phyloP scores from a whole-genome alignment of 2,113 vertebrate species.

The Tupaia tana region DNA sequence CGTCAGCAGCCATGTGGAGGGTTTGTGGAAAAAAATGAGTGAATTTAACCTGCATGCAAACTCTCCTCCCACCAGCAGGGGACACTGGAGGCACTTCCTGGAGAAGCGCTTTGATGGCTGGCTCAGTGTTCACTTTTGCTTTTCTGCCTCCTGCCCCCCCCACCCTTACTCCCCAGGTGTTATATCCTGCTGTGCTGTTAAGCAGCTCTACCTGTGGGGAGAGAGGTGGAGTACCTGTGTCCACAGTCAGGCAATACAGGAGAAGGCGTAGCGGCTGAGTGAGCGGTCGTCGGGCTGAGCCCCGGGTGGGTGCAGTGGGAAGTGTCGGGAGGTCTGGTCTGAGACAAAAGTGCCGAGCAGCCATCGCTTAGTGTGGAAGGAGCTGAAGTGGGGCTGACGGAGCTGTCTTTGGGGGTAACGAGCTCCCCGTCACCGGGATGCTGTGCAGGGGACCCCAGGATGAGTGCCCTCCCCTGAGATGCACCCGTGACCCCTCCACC shows the following conservation, averaged over 20 bases:
- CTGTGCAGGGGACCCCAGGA: background rate
- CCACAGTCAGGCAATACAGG: background rate
- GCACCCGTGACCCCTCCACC: background rate
- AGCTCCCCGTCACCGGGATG: background rate
- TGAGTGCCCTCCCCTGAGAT: background rate
- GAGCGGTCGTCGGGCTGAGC: background rate
- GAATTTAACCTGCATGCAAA: background rate
- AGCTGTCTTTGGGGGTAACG: background rate
- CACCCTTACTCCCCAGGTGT: background rate
- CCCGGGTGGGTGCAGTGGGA: background rate
- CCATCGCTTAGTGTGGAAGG: background rate
- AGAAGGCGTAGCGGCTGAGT: background rate
- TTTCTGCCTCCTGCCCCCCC: background rate
- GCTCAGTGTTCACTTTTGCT: background rate
- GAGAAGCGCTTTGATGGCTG: background rate
- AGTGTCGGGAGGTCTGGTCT: background rate
- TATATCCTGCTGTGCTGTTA: background rate
- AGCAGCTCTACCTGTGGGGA: background rate
- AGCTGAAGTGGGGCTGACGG: background rate
- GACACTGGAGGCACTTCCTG: background rate
- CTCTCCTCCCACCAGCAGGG: slow-evolving; percentile 45
- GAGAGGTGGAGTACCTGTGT: background rate
- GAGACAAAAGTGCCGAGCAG: background rate
- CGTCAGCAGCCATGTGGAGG: background rate
- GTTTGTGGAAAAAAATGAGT: background rate